Conservation (phyloP, 2,113 vertebrate species). For the Pelusios castaneus region DNA sequence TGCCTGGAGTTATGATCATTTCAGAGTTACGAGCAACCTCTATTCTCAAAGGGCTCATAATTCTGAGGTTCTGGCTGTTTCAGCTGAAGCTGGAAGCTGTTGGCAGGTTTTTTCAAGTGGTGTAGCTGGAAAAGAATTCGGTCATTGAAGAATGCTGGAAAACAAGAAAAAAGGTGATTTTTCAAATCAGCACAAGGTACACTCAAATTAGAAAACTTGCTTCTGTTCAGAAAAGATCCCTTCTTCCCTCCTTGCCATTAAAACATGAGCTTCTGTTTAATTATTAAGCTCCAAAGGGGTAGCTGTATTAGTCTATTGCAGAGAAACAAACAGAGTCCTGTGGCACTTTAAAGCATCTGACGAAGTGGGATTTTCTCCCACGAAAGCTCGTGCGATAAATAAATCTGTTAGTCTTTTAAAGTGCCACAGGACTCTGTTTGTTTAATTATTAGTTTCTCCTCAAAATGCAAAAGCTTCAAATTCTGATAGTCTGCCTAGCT, state of each 20-base stretch:
- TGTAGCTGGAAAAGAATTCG: conserved; percentile 19
- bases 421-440: too few species aligned
- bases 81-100: conserved; percentile 19
- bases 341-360: too few species aligned
- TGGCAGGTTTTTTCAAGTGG: conserved; percentile 4
- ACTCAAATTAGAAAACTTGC: background rate
- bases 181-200: conserved; percentile 46
- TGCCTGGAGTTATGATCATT: too few species aligned
- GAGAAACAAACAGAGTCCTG: too few species aligned
- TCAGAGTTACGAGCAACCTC: too few species aligned
- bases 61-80: background rate
- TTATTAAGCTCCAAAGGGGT: too few species aligned
- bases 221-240: conserved; percentile 10
- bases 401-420: too few species aligned
- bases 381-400: too few species aligned
- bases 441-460: background rate
- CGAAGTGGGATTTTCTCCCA: too few species aligned
- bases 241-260: background rate
- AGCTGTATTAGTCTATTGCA: too few species aligned
- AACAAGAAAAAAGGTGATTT: conserved; percentile 27
- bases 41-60: too few species aligned
- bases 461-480: conserved; percentile 1
- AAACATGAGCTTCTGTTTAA: background rate
- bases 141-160: conserved; percentile 26
- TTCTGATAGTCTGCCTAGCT: background rate